Percentiles rank a stretch among this genome's conserved stretches.
phyloP scores from a whole-genome alignment of 2,797 vertebrate species.

The Sebastes steindachneri region DNA sequence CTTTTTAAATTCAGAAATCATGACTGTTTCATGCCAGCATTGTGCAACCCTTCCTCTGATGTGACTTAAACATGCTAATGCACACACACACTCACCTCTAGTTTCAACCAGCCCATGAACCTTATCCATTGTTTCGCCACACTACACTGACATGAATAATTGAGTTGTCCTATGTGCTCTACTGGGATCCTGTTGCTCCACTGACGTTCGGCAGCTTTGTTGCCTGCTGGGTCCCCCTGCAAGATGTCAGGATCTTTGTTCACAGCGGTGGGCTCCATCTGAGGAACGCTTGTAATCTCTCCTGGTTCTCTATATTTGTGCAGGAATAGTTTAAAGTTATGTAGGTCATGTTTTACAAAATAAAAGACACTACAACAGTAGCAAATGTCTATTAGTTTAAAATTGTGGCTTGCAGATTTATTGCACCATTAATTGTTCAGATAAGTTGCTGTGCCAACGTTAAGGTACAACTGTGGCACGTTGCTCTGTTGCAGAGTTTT shows the following conservation, averaged over 20 bases:
- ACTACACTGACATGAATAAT: slow-evolving; percentile 53
- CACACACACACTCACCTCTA: neutral
- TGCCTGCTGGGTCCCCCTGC: slow-evolving; percentile 15
- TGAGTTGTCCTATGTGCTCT: slow-evolving; percentile 21
- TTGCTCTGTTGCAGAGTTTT: neutral
- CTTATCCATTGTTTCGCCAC: slow-evolving; percentile 13
- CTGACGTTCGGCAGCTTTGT: slow-evolving; percentile 22
- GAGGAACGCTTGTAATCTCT: neutral
- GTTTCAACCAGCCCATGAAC: neutral
- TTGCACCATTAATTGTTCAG: neutral
- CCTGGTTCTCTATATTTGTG: neutral
- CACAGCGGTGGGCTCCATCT: slow-evolving; percentile 6
- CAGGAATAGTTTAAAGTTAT: neutral
- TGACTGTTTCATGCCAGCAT: neutral
- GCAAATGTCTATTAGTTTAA: neutral
- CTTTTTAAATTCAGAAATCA: neutral
- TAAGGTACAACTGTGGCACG: neutral
- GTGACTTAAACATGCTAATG: neutral
- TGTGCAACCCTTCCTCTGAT: neutral
- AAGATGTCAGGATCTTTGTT: slow-evolving; percentile 31
- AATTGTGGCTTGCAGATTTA: neutral
- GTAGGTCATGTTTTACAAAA: neutral
- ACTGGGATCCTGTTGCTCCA: slow-evolving; percentile 20
- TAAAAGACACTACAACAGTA: neutral
- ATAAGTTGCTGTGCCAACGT: neutral